phyloP scores from a whole-genome alignment of 2,113 vertebrate species.

The Nesoenas mayeri region DNA sequence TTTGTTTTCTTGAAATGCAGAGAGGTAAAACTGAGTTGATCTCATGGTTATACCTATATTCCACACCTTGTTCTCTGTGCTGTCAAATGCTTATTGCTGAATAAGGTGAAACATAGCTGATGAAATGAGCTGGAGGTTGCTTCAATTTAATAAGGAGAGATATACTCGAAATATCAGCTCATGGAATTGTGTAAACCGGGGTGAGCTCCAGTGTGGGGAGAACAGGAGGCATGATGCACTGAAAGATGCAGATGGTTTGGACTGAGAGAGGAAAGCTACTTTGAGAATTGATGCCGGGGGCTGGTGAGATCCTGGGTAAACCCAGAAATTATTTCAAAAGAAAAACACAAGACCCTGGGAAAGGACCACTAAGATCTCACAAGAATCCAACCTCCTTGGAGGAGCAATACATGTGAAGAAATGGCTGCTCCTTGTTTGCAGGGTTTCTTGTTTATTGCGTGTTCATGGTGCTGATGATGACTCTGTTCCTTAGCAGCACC shows the following conservation, averaged over 20 bases:
- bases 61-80: not conserved
- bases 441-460: not conserved
- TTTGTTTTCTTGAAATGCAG: conserved; percentile 20
- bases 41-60: not conserved
- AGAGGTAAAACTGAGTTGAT: not conserved
- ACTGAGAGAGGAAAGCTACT: not conserved
- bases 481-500: conserved; percentile 2
- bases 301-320: not conserved
- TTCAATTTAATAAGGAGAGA: not conserved
- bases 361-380: not conserved
- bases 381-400: not conserved
- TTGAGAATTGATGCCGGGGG: not conserved
- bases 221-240: accelerated
- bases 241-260: not conserved
- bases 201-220: not conserved
- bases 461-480: not conserved
- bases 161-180: not conserved
- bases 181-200: not conserved
- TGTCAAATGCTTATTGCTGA: not conserved
- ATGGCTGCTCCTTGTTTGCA: not conserved
- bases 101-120: not conserved
- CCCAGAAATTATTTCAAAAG: not conserved
- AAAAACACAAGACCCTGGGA: not conserved
- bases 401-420: not conserved
- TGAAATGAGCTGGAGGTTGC: not conserved